Conservation (phyloP, 2,113 vertebrate genomes). For the Neofelis nebulosa region DNA sequence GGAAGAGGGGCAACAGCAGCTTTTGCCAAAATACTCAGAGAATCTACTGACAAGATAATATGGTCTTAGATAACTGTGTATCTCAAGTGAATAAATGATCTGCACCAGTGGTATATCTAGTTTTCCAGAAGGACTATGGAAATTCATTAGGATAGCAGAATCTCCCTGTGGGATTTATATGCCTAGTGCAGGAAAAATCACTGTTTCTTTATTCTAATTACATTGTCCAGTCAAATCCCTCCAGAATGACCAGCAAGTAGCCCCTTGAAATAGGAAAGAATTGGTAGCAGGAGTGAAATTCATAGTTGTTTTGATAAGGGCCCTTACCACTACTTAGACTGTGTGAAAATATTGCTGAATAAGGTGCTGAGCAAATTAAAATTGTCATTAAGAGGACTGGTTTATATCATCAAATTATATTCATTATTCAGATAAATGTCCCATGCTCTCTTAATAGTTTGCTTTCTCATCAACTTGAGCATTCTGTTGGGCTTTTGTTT, state of each 20-base stretch:
- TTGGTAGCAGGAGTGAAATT: conserved; percentile 48
- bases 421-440: conserved; percentile 46
- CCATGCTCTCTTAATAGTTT: neutral
- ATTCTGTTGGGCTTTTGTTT: conserved; percentile 22
- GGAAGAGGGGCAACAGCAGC: neutral
- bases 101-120: neutral
- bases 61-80: neutral
- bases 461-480: neutral
- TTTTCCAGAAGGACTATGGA: neutral
- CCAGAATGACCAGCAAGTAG: conserved; percentile 38
- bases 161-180: conserved; percentile 6
- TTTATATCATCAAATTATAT: conserved; percentile 39
- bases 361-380: conserved; percentile 47
- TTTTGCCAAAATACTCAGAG: neutral
- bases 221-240: conserved; percentile 34
- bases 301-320: conserved; percentile 34
- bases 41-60: neutral
- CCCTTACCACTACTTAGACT: conserved; percentile 47
- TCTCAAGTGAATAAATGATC: neutral
- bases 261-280: conserved; percentile 67
- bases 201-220: conserved; percentile 37
- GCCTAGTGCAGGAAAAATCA: neutral
- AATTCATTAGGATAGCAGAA: conserved; percentile 5
- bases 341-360: conserved; percentile 45
- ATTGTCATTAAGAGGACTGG: conserved; percentile 49